phyloP scores from a whole-genome alignment of 1,140 invertebrate genomes.

The Dufourea novaeangliae region DNA sequence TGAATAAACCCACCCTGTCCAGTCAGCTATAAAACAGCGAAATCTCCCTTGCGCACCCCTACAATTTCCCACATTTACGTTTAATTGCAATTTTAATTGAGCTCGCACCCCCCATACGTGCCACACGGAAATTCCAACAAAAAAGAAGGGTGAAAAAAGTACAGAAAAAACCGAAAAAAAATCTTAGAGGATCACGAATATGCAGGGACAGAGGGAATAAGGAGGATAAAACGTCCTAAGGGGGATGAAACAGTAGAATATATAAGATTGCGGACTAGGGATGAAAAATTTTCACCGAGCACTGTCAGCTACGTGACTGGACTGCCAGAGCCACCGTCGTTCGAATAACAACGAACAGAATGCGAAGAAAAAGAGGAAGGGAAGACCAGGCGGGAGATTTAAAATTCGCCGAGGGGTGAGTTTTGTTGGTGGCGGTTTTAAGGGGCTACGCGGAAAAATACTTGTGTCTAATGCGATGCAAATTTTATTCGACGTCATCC shows the following conservation, averaged over 20 bases:
- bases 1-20: neutral
- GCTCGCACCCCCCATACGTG: neutral
- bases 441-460: neutral
- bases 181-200: neutral
- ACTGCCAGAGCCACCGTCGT: neutral
- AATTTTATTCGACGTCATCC: conserved; percentile 47
- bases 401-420: neutral
- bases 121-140: neutral
- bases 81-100: conserved; percentile 21
- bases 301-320: neutral
- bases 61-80: neutral
- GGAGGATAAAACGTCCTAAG: neutral
- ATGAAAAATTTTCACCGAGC: neutral
- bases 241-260: neutral
- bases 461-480: conserved; percentile 8
- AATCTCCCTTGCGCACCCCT: neutral
- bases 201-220: neutral
- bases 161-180: neutral
- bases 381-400: neutral
- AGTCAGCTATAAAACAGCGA: conserved; percentile 5
- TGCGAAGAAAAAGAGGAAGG: neutral
- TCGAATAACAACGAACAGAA: neutral
- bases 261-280: too few species aligned
- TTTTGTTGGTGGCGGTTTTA: neutral
- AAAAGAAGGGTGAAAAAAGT: neutral